Evolutionary conservation across 2,888 invertebrate species (phyloP).

Genomic region (Caenorhabditis sp.): DNA sequence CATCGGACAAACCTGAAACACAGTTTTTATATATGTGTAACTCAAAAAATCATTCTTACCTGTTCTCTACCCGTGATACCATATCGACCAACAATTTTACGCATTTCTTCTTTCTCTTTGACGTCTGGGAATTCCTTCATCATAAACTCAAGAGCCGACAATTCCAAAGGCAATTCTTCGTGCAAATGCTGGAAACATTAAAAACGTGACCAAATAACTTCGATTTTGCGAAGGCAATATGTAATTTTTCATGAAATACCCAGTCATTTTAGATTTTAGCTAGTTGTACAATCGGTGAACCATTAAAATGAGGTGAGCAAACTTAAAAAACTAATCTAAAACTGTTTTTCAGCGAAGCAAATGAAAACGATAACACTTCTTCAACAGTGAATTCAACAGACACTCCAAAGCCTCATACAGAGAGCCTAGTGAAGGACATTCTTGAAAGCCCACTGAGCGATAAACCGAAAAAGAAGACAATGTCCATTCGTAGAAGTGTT

Average conservation of each 20-base stretch:
- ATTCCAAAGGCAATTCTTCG: conserved; percentile 90
- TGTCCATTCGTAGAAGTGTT: neutral
- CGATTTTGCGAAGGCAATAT: too few relatives aligned
- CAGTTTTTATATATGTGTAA: neutral
- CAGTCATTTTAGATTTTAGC: neutral
- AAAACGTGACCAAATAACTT: neutral
- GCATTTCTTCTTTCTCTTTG: conserved; percentile 97
- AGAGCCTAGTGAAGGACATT: neutral
- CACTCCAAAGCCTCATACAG: neutral
- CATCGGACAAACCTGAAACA: conserved; percentile 84
- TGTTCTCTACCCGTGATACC: conserved; percentile 96
- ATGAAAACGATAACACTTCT: conserved; percentile 29
- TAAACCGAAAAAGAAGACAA: neutral
- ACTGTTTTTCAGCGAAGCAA: conserved; percentile 20
- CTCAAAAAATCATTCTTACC: conserved; percentile 73
- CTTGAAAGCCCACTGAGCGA: neutral
- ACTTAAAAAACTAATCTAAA: neutral
- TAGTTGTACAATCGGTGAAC: neutral
- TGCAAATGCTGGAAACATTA: conserved; percentile 80
- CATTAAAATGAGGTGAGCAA: too few relatives aligned
- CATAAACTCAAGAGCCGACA: conserved; percentile 97
- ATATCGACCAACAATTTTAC: conserved; percentile 96
- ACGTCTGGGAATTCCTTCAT: conserved; percentile 94
- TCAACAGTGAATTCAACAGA: conserved; percentile 7
- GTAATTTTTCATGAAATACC: neutral